These are phyloP conservation scores for Antitype chi DNA, from an alignment of 2,888 invertebrate genomes.

Conservation along the genomic window DNA sequence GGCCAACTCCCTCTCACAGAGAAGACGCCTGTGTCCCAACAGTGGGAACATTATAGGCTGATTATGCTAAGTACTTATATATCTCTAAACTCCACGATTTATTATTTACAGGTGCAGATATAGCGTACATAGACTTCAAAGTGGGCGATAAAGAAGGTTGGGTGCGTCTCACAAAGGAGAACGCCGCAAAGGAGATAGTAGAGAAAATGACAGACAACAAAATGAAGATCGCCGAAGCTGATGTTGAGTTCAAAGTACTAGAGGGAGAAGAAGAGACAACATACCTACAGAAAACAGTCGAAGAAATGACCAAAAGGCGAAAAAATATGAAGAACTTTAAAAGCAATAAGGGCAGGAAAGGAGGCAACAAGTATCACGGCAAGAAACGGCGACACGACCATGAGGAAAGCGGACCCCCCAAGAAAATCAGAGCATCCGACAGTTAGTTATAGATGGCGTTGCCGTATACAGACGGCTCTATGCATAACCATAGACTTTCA, in stretches of 20 bases:
- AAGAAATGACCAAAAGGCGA: conserved; percentile 91
- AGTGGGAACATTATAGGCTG: too few relatives aligned
- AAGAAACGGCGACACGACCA: conserved; percentile 80
- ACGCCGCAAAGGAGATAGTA: conserved; percentile 92
- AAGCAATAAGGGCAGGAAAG: conserved; percentile 76
- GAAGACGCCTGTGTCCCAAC: too few relatives aligned
- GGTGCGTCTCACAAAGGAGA: conserved; percentile 93
- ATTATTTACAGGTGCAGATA: conserved; percentile 82
- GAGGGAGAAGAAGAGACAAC: conserved; percentile 94
- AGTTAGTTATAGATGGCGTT: conserved; percentile 70
- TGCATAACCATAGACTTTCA: conserved; percentile 58
- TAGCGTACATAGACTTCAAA: conserved; percentile 94
- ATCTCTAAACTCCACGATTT: not conserved
- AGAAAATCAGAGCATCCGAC: conserved; percentile 78
- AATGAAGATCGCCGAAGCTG: conserved; percentile 88
- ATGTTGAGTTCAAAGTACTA: conserved; percentile 90
- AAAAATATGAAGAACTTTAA: conserved; percentile 85
- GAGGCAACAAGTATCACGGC: conserved; percentile 65
- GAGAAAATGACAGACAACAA: conserved; percentile 92
- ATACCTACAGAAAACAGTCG: conserved; percentile 91
- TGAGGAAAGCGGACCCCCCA: conserved; percentile 75
- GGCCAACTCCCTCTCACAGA: too few relatives aligned
- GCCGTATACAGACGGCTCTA: conserved; percentile 42
- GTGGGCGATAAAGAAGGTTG: conserved; percentile 94
- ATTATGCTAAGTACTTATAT: too few relatives aligned